Conservation (phyloP, 2,797 vertebrate species). For the Pterois miles region DNA sequence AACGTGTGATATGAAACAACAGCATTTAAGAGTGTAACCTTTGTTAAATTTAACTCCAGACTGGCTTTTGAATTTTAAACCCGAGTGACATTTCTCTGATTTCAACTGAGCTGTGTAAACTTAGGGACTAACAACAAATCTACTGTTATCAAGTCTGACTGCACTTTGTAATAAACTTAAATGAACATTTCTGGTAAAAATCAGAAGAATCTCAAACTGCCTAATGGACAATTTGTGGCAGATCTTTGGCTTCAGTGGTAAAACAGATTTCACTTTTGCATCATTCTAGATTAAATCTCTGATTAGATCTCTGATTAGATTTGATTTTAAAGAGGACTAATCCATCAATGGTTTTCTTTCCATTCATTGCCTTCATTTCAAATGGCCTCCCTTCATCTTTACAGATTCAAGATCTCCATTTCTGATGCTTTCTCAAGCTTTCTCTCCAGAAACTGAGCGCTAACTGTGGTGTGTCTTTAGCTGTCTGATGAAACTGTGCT, state of each 20-base stretch:
- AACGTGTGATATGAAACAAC: background rate
- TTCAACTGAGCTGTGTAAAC: constrained; percentile 26
- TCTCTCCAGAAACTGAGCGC: background rate
- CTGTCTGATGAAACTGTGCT: constrained; percentile 9
- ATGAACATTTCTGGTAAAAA: constrained; percentile 7
- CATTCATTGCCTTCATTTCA: constrained; percentile 27
- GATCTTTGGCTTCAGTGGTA: constrained; percentile 66
- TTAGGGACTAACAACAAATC: background rate
- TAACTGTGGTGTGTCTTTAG: background rate
- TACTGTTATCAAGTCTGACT: background rate
- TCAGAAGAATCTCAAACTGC: constrained; percentile 9
- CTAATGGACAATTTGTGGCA: background rate
- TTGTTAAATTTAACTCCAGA: background rate
- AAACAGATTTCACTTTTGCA: constrained; percentile 32
- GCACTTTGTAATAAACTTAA: background rate
- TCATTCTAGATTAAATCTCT: constrained; percentile 33
- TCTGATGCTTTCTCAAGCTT: background rate
- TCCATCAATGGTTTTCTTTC: background rate
- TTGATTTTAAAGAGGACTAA: constrained; percentile 5
- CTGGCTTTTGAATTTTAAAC: background rate
- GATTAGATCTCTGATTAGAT: background rate
- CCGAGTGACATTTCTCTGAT: background rate
- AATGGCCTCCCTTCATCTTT: constrained; percentile 12
- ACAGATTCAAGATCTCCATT: background rate
- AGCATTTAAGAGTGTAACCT: background rate